phyloP scores from a whole-genome alignment of 2,888 invertebrate species.

The Cordylochernes scorpioides region DNA sequence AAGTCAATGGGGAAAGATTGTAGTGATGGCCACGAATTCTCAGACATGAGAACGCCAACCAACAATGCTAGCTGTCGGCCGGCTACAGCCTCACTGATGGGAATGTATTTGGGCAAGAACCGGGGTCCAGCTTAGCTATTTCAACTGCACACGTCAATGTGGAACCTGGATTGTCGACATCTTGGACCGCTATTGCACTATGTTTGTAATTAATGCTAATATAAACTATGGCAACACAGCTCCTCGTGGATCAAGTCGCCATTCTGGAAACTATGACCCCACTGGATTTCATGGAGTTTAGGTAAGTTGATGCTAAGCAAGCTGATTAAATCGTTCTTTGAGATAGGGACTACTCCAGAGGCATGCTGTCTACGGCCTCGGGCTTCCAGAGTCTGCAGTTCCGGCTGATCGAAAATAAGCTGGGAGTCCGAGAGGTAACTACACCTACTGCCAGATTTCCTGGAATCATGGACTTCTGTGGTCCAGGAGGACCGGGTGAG shows the following conservation, averaged over 20 bases:
- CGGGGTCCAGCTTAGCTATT: too few relatives aligned
- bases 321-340: neutral
- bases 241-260: constrained; percentile 83
- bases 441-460: too few relatives aligned
- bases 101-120: too few relatives aligned
- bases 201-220: too few relatives aligned
- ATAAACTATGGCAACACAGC: constrained; percentile 28
- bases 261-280: constrained; percentile 98
- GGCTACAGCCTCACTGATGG: too few relatives aligned
- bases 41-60: too few relatives aligned
- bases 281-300: constrained; percentile 87
- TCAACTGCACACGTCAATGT: too few relatives aligned
- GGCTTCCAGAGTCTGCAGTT: constrained; percentile 96
- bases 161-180: too few relatives aligned
- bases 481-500: constrained; percentile 57
- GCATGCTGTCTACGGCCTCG: constrained; percentile 73
- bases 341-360: constrained; percentile 26
- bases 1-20: too few relatives aligned
- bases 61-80: too few relatives aligned
- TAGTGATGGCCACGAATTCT: too few relatives aligned
- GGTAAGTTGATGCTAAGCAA: constrained; percentile 17
- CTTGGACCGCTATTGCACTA: too few relatives aligned
- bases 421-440: constrained; percentile 31
- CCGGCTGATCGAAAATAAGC: constrained; percentile 75
- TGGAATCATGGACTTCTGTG: constrained; percentile 1